Base-by-base conservation (phyloP, 2,888 invertebrate species). In the Drosophila mettleri region DNA sequence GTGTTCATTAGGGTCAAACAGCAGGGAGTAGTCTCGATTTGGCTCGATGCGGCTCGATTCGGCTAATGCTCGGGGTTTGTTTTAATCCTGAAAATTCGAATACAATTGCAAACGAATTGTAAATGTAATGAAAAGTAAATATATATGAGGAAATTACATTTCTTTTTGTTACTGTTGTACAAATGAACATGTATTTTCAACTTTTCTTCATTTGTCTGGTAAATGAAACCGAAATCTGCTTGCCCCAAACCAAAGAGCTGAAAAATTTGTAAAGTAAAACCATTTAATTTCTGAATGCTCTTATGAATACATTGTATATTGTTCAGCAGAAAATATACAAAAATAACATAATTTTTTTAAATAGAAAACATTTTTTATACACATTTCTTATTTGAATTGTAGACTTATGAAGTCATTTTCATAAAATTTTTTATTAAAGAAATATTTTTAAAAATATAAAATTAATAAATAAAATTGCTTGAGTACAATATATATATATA, bases 1-100 rank as follows among this genome's bases (percentile, higher is more conserved):
- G 88, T 89, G 80, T 81, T 83, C 81, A 85, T 85, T 85, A 83
- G 78, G 80, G 75, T 77, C 77, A 80, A 74, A 74, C 67, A 36
- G 41, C 34, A 34, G 10, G 60, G 16, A 29, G 16, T 55, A 68
- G 54, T 22, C n/a, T 33, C 0, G 20, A 46, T n/a, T n/a, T n/a
- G n/a, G n/a, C 14, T 36, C 39, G n/a, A 41, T 48, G n/a, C 8
- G n/a, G 41, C 9, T 43, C 34, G 12, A 48, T 22, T 34, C 18
- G 29, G n/a, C 45, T 68, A 73, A 72, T 65, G 57, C 24, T 2
- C 48, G 73, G 46, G 43, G 43, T 69, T 66, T 68, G 59, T 78
- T 60, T 64, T 58, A 69, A 61, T 45, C 58, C 43, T 46, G 66
- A 10, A 66, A 61, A 55, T 54, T 41, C 61, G 61, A 51, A 59